A percentile compares a stretch with the other conserved stretches of the same genome.
Conservation (phyloP, 2,888 invertebrate species). For the Blastobasis adustella region DNA sequence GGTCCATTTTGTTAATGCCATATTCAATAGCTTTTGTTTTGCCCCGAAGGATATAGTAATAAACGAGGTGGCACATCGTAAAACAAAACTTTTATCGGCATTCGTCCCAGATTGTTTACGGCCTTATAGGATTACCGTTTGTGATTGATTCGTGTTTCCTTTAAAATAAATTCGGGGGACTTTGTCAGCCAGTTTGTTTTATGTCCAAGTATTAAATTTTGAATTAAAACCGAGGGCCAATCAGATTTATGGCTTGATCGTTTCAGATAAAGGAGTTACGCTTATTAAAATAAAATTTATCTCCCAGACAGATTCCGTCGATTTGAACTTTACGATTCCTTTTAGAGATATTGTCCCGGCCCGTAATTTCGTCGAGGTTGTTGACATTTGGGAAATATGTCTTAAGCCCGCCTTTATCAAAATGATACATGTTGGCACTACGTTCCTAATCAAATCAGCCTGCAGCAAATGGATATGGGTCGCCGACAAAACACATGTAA, state of each 20-base stretch:
- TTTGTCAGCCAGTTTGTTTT: conserved; percentile 51
- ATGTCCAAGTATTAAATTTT: conserved; percentile 43
- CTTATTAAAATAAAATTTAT: conserved; percentile 48
- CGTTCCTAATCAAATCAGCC: conserved; percentile 53
- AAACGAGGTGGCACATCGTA: conserved; percentile 68
- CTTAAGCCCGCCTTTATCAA: conserved; percentile 9
- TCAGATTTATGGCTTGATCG: conserved; percentile 42
- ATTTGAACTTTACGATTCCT: conserved; percentile 35
- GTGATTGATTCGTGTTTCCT: conserved; percentile 64
- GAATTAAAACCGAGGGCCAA: conserved; percentile 28
- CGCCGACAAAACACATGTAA: conserved; percentile 65
- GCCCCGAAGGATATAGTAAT: conserved; percentile 42
- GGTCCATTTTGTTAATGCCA: conserved; percentile 49
- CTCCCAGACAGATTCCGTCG: conserved; percentile 25
- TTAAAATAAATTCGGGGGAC: conserved; percentile 50
- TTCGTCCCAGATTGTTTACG: conserved; percentile 63
- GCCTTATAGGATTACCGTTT: conserved; percentile 57
- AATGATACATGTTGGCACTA: conserved; percentile 27
- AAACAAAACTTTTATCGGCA: conserved; percentile 52
- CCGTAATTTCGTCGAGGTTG: conserved; percentile 19
- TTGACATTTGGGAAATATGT: conserved; percentile 9
- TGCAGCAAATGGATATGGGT: conserved; percentile 62
- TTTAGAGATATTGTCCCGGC: conserved; percentile 11
- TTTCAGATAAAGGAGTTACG: conserved; percentile 33
- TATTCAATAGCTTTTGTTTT: conserved; percentile 50